Conservation (phyloP, 2,797 vertebrate species). For the Sebastes melanostomus region DNA sequence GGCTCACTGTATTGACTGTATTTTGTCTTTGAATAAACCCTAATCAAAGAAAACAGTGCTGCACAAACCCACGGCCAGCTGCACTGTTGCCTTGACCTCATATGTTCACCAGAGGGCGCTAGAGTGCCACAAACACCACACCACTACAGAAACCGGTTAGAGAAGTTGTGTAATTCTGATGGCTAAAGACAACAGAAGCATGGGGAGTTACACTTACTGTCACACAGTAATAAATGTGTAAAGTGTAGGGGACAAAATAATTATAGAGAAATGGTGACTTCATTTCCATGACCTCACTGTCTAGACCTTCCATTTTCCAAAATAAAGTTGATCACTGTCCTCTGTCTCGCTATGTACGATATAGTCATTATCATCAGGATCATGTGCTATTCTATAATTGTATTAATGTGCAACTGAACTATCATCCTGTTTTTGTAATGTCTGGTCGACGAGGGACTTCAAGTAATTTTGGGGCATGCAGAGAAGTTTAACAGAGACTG, state of each 20-base stretch:
- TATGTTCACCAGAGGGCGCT: slow-evolving; percentile 33
- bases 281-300: slow-evolving; percentile 50
- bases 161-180: neutral
- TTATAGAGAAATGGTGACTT: neutral
- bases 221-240: neutral
- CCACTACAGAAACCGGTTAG: fast-evolving
- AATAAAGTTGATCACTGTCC: slow-evolving; percentile 6
- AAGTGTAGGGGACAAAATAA: neutral
- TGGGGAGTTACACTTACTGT: neutral
- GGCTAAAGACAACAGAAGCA: too few relatives aligned
- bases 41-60: neutral
- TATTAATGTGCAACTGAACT: slow-evolving; percentile 5
- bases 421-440: neutral
- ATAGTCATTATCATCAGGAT: neutral
- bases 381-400: neutral
- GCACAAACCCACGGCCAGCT: neutral
- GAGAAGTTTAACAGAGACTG: neutral
- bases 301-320: slow-evolving; percentile 24
- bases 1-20: neutral
- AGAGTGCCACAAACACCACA: neutral
- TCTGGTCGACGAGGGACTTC: neutral
- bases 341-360: neutral
- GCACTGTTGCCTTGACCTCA: neutral
- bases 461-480: neutral
- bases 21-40: neutral